A percentile compares a stretch with the other conserved stretches of the same genome.
Conservation (phyloP, 2,888 invertebrate species). For the Prosopocoilus inquinatus region DNA sequence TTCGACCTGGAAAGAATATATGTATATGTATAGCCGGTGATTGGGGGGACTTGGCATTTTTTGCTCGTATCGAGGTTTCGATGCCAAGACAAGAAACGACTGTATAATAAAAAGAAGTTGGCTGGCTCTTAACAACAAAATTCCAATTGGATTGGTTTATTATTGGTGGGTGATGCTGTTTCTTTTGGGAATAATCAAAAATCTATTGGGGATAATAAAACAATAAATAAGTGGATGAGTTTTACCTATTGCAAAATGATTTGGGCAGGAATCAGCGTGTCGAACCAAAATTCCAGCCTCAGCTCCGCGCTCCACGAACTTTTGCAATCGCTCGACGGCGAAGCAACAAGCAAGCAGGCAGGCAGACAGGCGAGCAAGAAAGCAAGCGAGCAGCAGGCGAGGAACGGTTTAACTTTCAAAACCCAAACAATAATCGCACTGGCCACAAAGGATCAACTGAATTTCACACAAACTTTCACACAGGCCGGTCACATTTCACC, state of each 20-base stretch:
- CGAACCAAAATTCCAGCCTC: neutral
- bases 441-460: constrained; percentile 11
- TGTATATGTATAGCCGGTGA: no score
- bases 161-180: no score
- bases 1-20: no score
- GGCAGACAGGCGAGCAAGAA: constrained; percentile 3
- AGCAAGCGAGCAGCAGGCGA: constrained; percentile 4
- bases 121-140: no score
- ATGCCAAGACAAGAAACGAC: no score
- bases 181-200: no score
- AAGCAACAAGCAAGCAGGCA: constrained; percentile 5
- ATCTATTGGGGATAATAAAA: no score
- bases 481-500: constrained; percentile 20
- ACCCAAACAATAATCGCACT: constrained; percentile 10
- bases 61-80: no score
- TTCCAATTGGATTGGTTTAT: no score
- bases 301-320: neutral
- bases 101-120: no score
- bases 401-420: constrained; percentile 13
- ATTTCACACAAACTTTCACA: constrained; percentile 8
- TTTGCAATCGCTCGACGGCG: constrained; percentile 6
- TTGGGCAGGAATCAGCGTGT: neutral
- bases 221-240: neutral
- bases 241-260: neutral
- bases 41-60: no score